phyloP scores from a whole-genome alignment of 2,797 vertebrate genomes.

The Pseudochaenichthys georgianus region DNA sequence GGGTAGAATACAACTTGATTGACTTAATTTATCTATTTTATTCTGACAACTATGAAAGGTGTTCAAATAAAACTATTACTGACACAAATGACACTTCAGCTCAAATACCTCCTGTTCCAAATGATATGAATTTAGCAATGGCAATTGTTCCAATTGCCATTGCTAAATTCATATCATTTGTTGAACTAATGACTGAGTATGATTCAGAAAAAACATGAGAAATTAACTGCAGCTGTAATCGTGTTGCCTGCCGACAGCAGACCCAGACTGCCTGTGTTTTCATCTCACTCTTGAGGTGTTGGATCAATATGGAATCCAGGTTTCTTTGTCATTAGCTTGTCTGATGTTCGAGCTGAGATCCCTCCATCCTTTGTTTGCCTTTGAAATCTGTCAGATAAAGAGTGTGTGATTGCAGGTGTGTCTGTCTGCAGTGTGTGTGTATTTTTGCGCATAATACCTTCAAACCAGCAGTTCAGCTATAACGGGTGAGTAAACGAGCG shows the following conservation, averaged over 20 bases:
- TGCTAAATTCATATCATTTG: conserved; percentile 49
- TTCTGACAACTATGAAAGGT: conserved; percentile 23
- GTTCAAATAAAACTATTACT: conserved; percentile 39
- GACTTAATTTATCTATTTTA: conserved; percentile 28
- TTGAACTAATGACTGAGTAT: conserved; percentile 48
- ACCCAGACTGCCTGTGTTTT: conserved; percentile 62
- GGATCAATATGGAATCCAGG: conserved; percentile 78
- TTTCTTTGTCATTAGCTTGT: conserved; percentile 74
- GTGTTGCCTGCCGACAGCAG: conserved; percentile 52
- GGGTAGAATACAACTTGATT: conserved; percentile 19
- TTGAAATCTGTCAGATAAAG: conserved; percentile 48
- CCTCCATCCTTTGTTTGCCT: conserved; percentile 45
- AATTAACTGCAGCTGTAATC: conserved; percentile 71
- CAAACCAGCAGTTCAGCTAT: conserved; percentile 24
- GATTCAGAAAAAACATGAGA: conserved; percentile 60
- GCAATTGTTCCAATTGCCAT: conserved; percentile 30
- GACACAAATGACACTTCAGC: conserved; percentile 27
- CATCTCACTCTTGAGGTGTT: conserved; percentile 70
- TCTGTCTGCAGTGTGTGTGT: conserved; percentile 18
- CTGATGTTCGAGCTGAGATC: conserved; percentile 58
- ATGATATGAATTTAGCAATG: too few relatives aligned
- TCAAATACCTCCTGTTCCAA: conserved; percentile 11
- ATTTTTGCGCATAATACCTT: conserved; percentile 44
- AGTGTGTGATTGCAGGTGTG: conserved; percentile 40
- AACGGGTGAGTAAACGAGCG: conserved; percentile 37